Evolutionary conservation across 2,113 vertebrate genomes (phyloP).

Genomic region (Oriolus oriolus): DNA sequence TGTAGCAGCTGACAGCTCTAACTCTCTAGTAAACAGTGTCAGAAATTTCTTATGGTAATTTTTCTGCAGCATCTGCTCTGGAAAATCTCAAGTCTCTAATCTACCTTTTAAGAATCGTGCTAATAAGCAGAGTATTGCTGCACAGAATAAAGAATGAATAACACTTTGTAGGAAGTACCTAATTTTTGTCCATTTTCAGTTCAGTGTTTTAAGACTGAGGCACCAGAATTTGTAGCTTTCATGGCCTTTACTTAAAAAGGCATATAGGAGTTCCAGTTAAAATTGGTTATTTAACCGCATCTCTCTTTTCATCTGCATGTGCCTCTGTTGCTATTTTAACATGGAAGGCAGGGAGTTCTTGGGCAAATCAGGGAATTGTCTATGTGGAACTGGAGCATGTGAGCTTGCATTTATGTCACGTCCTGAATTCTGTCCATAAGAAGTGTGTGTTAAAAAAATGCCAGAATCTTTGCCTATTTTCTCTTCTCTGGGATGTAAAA

Average conservation of each 20-base stretch:
- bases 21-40: background rate
- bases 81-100: background rate
- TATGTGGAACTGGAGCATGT: background rate
- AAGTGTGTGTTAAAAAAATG: background rate
- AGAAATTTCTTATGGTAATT: background rate
- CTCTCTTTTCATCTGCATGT: background rate
- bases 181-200: background rate
- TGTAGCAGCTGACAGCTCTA: background rate
- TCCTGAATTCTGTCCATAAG: background rate
- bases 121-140: background rate
- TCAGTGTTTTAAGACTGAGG: background rate
- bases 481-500: background rate
- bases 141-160: background rate
- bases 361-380: background rate
- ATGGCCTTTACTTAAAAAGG: background rate
- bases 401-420: accelerated
- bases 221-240: background rate
- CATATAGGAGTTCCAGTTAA: background rate
- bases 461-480: background rate
- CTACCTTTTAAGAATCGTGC: background rate
- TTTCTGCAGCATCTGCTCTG: background rate
- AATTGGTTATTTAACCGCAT: background rate
- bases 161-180: background rate
- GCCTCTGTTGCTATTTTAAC: background rate
- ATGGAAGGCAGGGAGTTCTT: background rate